phyloP scores from a whole-genome alignment of 2,888 invertebrate species.

The Hyppa rectilinea region DNA sequence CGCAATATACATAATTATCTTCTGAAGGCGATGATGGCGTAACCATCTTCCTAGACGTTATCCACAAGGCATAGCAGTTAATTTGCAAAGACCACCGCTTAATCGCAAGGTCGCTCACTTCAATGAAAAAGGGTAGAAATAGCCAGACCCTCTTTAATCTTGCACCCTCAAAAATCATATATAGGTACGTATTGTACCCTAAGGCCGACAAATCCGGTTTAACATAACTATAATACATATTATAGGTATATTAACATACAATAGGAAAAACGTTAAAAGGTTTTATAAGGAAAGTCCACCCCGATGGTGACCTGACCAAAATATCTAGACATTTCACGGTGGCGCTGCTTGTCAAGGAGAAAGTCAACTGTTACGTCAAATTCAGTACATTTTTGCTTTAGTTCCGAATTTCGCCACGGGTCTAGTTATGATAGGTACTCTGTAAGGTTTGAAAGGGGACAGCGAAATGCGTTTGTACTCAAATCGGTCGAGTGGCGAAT shows the following conservation, averaged over 20 bases:
- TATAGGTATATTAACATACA: constrained; percentile 35
- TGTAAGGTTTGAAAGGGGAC: constrained; percentile 47
- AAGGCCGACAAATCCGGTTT: constrained; percentile 26
- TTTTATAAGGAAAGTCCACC: constrained; percentile 61
- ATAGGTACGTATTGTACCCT: constrained; percentile 10
- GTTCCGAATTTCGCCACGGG: neutral
- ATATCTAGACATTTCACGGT: neutral
- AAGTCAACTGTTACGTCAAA: constrained; percentile 11
- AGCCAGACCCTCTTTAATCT: constrained; percentile 4
- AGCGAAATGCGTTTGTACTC: constrained; percentile 54
- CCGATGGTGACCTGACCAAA: constrained; percentile 18
- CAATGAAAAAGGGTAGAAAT: constrained; percentile 13
- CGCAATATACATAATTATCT: too few relatives aligned
- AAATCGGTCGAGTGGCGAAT: constrained; percentile 50
- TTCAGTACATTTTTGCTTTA: constrained; percentile 13
- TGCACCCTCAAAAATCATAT: constrained; percentile 13
- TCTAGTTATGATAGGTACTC: constrained; percentile 25
- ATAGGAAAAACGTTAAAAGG: constrained; percentile 64
- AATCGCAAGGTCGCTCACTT: neutral
- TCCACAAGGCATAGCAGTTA: neutral
- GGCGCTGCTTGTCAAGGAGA: constrained; percentile 22
- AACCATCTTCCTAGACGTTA: neutral
- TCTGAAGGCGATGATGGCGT: too few relatives aligned
- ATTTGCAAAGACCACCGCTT: constrained; percentile 1
- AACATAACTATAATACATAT: constrained; percentile 33